Base-by-base conservation (phyloP, 2,113 vertebrate species). In the Arizona elegans region DNA sequence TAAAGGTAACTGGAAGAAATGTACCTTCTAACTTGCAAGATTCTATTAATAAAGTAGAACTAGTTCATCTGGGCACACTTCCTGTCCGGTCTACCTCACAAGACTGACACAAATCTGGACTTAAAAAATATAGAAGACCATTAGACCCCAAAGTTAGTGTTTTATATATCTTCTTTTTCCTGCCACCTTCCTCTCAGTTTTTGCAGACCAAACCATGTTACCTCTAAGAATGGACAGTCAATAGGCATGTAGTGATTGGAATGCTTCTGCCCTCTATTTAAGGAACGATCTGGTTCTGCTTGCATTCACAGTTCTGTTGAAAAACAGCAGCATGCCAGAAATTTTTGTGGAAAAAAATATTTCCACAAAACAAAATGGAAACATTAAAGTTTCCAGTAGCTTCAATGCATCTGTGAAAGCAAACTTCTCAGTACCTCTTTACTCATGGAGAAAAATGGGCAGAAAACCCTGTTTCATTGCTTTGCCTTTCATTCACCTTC, bases 281-380 rank as follows among this genome's bases (percentile, higher is more conserved):
- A 38, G 33, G 33, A 81, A 81, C 21, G 17, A 21, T 81, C 17
- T 81, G 33, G 88, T 47, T 94, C 29, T 93, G 19, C 33, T 58
- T 50, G 33, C 93, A 54, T 92, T 95, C 85, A 88, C 50, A 53
- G 58, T 43, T 58, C 50, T 92, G 26, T 52, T 94, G 54, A 91
- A 54, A 93, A 81, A 38, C 13, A 81, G 70, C 70, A 81, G 17
- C 70, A 38, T 38, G 21, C 70, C 70, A 81, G 70, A 81, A 81
- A 81, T 81, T 81, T 81, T 81, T 81, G 70, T 38, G 33, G 33
- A 15, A 3, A 33, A 81, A 81, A 43, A 43, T 81, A 43, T 81
- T 81, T 81, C 70, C 33, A 81, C 70, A 81, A 38, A 81, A 81
- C 75, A 81, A 21, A 38, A 21, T 8, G 17, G 75, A 43, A 81